Percentiles rank a stretch among this genome's conserved stretches.
Evolutionary conservation across 2,888 invertebrate species (phyloP).

Genomic region (Agriopis marginaria): DNA sequence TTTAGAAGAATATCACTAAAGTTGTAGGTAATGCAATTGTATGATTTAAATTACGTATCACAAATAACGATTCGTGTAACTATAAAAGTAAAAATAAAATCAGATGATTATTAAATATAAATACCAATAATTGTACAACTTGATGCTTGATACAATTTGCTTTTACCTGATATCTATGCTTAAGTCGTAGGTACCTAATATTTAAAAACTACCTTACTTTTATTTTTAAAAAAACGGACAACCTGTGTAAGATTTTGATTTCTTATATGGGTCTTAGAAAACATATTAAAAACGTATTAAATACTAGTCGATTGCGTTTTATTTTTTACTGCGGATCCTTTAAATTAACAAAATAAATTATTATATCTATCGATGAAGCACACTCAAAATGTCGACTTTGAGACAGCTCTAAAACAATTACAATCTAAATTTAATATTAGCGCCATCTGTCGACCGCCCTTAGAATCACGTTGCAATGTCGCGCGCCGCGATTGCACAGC

Average conservation of each 20-base stretch:
- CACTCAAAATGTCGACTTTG: not conserved
- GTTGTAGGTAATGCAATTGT: not conserved
- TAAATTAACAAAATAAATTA: not conserved
- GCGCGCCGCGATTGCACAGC: too few species aligned
- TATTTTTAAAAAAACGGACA: not conserved
- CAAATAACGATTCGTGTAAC: not conserved
- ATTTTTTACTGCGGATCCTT: not conserved
- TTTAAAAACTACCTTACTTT: not conserved
- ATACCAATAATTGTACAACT: not conserved
- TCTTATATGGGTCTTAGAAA: not conserved
- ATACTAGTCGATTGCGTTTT: not conserved
- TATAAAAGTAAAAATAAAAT: not conserved
- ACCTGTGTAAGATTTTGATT: conserved; percentile 6
- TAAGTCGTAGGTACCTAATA: not conserved
- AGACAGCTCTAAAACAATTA: not conserved
- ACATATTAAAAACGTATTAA: conserved; percentile 1
- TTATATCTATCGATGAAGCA: not conserved
- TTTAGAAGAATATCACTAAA: not conserved
- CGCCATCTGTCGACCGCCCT: not conserved
- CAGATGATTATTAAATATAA: not conserved
- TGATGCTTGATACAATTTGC: not conserved
- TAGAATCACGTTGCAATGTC: not conserved
- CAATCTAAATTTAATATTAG: not conserved
- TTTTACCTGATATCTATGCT: too few species aligned
- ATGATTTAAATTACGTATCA: not conserved